phyloP scores from a whole-genome alignment of 92 coral and sea anemone species.

The Palythoa heliodiscus region DNA sequence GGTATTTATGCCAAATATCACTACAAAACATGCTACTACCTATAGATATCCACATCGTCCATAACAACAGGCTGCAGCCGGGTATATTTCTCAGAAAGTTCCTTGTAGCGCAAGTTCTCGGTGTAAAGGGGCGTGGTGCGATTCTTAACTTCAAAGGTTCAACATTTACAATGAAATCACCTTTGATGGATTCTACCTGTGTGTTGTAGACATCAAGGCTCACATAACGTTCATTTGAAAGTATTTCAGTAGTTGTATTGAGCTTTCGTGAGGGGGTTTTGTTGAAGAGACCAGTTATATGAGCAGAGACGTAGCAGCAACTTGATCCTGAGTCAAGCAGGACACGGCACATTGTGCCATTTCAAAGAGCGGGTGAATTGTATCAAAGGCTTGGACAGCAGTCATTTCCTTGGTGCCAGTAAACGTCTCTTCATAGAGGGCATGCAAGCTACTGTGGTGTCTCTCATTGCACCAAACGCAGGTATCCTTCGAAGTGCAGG shows the following conservation, averaged over 20 bases:
- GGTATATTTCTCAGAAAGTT: slow-evolving; percentile 14
- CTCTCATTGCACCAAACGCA: slow-evolving; percentile 20
- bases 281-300: slow-evolving; percentile 7
- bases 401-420: neutral
- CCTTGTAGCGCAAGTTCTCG: neutral
- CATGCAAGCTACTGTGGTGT: slow-evolving; percentile 21
- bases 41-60: slow-evolving; percentile 40
- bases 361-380: slow-evolving; percentile 24
- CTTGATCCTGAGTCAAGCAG: slow-evolving; percentile 38
- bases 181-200: neutral
- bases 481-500: slow-evolving; percentile 14
- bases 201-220: slow-evolving; percentile 2
- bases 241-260: slow-evolving; percentile 37
- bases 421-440: neutral
- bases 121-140: slow-evolving; percentile 1
- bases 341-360: slow-evolving; percentile 39
- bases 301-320: slow-evolving; percentile 43
- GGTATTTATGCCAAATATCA: too few species aligned
- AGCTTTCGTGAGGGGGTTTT: neutral
- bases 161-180: slow-evolving; percentile 3
- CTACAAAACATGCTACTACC: too few species aligned
- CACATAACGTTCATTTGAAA: neutral
- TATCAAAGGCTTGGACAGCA: slow-evolving; percentile 10
- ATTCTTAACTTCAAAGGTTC: neutral
- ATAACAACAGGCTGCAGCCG: slow-evolving; percentile 1